Evolutionary conservation across 2,888 invertebrate genomes (phyloP).

Genomic region (Tetragnatha montana): DNA sequence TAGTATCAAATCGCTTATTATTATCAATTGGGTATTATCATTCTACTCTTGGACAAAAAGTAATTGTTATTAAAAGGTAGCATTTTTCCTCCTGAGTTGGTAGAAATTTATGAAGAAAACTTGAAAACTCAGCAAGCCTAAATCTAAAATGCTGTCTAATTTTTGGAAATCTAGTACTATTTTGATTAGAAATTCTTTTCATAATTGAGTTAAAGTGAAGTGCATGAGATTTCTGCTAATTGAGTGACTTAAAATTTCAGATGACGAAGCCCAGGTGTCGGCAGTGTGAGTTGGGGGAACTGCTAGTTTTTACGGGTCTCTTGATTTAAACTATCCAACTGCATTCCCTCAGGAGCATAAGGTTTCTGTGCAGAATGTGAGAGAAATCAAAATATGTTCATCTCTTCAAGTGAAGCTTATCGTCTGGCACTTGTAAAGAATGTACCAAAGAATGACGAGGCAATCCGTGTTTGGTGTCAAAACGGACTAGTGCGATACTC

Average conservation of each 20-base stretch:
- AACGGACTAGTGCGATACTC: neutral
- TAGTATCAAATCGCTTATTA: too few relatives aligned
- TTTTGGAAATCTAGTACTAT: too few relatives aligned
- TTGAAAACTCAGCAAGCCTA: too few relatives aligned
- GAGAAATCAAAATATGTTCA: slow-evolving; percentile 51
- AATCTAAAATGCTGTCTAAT: too few relatives aligned
- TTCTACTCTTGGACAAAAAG: too few relatives aligned
- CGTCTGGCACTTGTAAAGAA: slow-evolving; percentile 6
- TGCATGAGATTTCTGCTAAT: neutral
- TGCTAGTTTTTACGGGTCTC: slow-evolving; percentile 27
- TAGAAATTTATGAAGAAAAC: too few relatives aligned
- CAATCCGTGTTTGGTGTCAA: neutral
- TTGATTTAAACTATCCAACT: slow-evolving; percentile 14
- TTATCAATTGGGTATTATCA: too few relatives aligned
- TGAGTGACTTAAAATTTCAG: slow-evolving; percentile 73
- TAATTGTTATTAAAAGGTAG: too few relatives aligned
- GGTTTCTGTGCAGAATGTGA: slow-evolving; percentile 26
- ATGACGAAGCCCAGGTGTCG: slow-evolving; percentile 81
- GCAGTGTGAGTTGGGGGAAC: slow-evolving; percentile 77
- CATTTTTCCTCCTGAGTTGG: too few relatives aligned
- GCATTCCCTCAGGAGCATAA: slow-evolving; percentile 5
- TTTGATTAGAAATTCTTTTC: too few relatives aligned
- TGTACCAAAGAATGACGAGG: slow-evolving; percentile 44
- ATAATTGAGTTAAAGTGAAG: too few relatives aligned
- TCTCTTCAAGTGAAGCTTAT: neutral